Base-by-base conservation (phyloP, 1,140 invertebrate genomes). In the Gerris buenoi region DNA sequence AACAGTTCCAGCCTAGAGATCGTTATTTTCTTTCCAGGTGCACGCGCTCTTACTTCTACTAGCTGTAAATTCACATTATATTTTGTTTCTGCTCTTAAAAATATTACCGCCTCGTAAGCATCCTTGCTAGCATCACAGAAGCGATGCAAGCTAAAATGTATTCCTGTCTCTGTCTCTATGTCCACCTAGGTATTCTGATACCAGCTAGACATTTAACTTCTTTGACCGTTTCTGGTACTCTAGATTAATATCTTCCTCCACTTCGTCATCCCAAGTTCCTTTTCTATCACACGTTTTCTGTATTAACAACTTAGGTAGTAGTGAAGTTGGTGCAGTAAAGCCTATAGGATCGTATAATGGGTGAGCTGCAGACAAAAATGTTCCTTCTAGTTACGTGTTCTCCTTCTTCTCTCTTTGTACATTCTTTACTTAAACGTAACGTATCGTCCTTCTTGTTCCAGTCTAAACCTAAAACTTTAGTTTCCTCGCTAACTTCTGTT, bases 1-100 rank as follows among this genome's bases (percentile, higher is more conserved):
- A 75, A 74, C 26, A 78, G 67, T 67, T 78, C 77, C 15, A 75
- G 28, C n/a, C 76, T 65, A 0, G 77, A 76, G 5, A 78, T 71
- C 1, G 76, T 71, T 1, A 72, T 46, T 1, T 68, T 65, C 64
- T 73, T 73, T 15, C 74, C 10, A 0, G 76, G 75, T 2, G 71
- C 71, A 27, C 73, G 66, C 18, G 68, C 66, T 68, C 72, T 73
- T 68, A 64, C 69, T 0, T 25, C 15, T 0, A 74, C 25, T 22
- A 74, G 66, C 0, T 68, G 25, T 1, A 61, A 14, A 1, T 60
- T 10, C 23, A 18, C 28, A n/a, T 59, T 62, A 22, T 71, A 27
- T 13, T 25, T 1, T 15, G 59, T 60, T 25, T 22, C 13, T 2
- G 70, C 67, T 58, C 68, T 28, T 66, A 71, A 67, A 61, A 74